Conservation (phyloP, 2,888 invertebrate genomes). For the Tromatobia lineatoria region DNA sequence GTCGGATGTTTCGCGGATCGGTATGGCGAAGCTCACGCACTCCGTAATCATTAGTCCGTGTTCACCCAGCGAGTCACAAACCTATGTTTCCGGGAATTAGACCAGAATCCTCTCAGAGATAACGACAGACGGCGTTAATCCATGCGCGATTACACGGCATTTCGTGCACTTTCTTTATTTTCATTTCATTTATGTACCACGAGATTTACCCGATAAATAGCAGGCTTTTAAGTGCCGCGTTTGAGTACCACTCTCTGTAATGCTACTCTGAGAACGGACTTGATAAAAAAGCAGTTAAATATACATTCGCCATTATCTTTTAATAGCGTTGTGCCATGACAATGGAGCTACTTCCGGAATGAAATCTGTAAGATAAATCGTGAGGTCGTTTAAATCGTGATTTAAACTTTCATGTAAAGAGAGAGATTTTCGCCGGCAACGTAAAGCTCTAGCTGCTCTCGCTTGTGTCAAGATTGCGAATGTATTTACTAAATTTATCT, state of each 20-base stretch:
- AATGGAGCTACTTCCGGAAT: neutral
- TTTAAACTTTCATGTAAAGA: neutral
- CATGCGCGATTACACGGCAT: conserved; percentile 55
- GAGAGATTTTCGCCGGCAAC: too few species aligned
- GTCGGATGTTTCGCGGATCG: conserved; percentile 27
- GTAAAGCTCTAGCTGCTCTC: too few species aligned
- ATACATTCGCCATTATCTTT: neutral
- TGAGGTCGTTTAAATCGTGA: too few species aligned
- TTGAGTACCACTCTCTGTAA: neutral
- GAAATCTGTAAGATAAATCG: neutral
- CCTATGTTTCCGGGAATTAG: conserved; percentile 30
- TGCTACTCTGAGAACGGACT: conserved; percentile 47
- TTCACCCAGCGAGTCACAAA: neutral
- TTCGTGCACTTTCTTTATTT: conserved; percentile 27
- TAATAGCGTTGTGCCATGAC: neutral
- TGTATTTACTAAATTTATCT: too few species aligned
- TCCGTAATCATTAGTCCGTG: conserved; percentile 59
- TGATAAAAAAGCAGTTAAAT: conserved; percentile 38
- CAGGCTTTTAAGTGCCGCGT: neutral
- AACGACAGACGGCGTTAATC: conserved; percentile 59
- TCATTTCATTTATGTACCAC: neutral
- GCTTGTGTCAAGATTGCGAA: too few species aligned
- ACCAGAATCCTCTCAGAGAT: conserved; percentile 50
- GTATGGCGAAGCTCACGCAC: conserved; percentile 54
- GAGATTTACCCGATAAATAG: neutral